Base-by-base conservation (phyloP, 2,888 invertebrate species). In the Leucoma salicis region DNA sequence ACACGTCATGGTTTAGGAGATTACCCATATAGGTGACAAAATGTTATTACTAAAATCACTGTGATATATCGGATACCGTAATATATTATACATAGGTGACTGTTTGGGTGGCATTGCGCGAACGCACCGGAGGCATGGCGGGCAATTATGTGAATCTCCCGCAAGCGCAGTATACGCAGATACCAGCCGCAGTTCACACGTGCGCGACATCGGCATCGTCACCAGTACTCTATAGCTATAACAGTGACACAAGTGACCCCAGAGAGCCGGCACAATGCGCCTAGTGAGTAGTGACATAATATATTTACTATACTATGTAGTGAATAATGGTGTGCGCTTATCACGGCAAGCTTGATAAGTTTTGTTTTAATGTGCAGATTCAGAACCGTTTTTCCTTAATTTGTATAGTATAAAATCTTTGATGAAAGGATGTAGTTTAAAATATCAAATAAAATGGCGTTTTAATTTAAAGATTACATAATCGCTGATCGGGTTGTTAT, bases 211-310 rank as follows among this genome's bases (percentile, higher is more conserved):
- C 40, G 47, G 38, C 49, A 47, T 40, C 49, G 44, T 45, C 38
- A 36, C 45, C 38, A 31, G 42, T 46, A 40, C 31, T 49, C 39
- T 49, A 50, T 58, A 52, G 57, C 57, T 54, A 56, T 63, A 62
- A 55, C 42, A 58, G 68, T 67, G 68, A 49, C 42, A 49, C 57
- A 46, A 57, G 66, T 61, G 66, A 55, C 45, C 44, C 56, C 39
- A 55, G 59, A 70, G 62, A 60, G 58, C 64, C 65, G 67, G 67
- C 82, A 83, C 54, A 58, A 86, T 87, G 84, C 81, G 78, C 67
- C 68, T 68, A 71, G 87, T 87, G 73, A 82, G 87, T 88, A 80
- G 80, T 81, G 81, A 42, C 56, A 62, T 46, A 61, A 63, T 29
- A 61, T 29, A 44, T 48, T 42, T 48, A 27, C n/a, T 4, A 27